Conservation (phyloP, 2,797 vertebrate species). For the Lycodopsis pacificus region DNA sequence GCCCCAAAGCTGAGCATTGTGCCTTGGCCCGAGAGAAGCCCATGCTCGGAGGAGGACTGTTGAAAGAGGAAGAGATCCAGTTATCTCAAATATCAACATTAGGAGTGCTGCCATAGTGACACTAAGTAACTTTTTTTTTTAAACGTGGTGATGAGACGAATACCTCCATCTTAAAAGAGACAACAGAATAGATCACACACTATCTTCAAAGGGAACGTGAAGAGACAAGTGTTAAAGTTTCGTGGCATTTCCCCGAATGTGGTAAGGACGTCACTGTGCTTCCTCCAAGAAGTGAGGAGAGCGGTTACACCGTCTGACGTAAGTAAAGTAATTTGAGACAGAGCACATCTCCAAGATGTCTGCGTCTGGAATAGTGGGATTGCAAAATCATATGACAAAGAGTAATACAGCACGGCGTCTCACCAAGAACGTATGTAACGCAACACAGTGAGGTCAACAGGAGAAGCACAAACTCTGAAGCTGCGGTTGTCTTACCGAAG, state of each 20-base stretch:
- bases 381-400: background rate
- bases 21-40: background rate
- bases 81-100: constrained; percentile 7
- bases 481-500: constrained; percentile 54
- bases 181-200: constrained; percentile 7
- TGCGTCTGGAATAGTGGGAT: background rate
- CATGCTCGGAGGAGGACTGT: fast-evolving
- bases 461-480: constrained; percentile 33
- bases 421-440: background rate
- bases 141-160: background rate
- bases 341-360: background rate
- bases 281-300: constrained; percentile 66
- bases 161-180: constrained; percentile 16
- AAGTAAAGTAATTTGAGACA: constrained; percentile 17
- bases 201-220: constrained; percentile 42
- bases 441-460: constrained; percentile 22
- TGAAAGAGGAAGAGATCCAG: constrained; percentile 19
- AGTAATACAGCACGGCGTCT: background rate
- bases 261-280: constrained; percentile 67
- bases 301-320: constrained; percentile 52
- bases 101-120: constrained; percentile 1
- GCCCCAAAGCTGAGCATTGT: constrained; percentile 39
- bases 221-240: constrained; percentile 51
- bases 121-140: background rate
- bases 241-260: constrained; percentile 79